Evolutionary conservation across 1,140 invertebrate species (phyloP), one percentile per base, ranked within the genome.

Genomic region (Euschistus heros): DNA sequence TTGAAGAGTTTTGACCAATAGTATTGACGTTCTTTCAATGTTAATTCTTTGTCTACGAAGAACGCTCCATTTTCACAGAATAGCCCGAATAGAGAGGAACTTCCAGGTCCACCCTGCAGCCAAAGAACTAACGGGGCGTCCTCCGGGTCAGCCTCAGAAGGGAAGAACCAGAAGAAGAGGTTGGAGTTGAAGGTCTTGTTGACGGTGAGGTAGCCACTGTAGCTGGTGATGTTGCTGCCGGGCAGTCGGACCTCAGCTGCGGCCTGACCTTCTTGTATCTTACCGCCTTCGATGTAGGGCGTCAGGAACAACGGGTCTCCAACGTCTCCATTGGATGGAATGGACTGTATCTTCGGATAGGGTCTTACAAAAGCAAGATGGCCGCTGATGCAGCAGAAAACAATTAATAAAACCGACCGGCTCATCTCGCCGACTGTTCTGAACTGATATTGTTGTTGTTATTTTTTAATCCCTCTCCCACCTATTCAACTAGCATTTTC

Each of bases 121-220:
- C 87, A 90, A 20, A 90, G 70, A 4, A 88, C 67, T 7, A 90
- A 79, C 13, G 87, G 87, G 2, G 80, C 80, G 26, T 73, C 73
- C 44, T 73, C 73, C 62, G 72, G 72, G 52, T 75, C 71, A 5
- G 68, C 75, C 70, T 80, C 76, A 0, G 84, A 77, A 20, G 86
- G 85, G 70, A 89, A 89, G 73, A 84, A 89, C 87, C 87, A 89
- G 74, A 90, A 89, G 73, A 87, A 90, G 67, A 86, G 73, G 74
- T 89, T 87, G 2, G 63, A 67, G n/a, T 69, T 63, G 14, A 47
- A 61, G 6, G 84, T 86, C 73, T 82, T 79, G 71, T 89, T 81
- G 2, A 89, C 82, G 0, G 86, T 89, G 14, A 89, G 78, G 70
- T 82, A 88, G 17, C 86, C 88, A 44, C 85, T 79, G 72, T 86